Percentiles rank a stretch among this genome's conserved stretches.
These are phyloP conservation scores for Parauchenoglanis punctatus DNA, from an alignment of 2,797 vertebrate genomes.

Conservation along the genomic window DNA sequence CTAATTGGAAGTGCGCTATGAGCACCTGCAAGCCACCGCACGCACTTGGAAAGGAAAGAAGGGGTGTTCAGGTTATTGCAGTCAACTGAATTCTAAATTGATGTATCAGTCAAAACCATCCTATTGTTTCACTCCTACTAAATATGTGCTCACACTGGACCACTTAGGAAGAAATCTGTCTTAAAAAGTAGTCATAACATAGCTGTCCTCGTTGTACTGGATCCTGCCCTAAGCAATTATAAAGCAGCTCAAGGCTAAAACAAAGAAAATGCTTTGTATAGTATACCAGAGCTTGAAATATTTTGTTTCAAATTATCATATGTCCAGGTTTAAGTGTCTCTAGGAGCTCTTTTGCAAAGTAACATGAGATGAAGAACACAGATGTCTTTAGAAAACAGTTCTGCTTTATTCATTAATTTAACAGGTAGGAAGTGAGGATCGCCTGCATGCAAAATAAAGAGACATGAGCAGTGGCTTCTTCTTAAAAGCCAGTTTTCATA, in stretches of 20 bases:
- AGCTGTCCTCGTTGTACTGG: no score
- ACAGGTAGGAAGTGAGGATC: neutral
- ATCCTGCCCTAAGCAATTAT: neutral
- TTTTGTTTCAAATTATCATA: neutral
- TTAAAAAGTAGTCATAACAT: neutral
- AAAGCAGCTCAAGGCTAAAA: neutral
- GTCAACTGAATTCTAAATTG: no score
- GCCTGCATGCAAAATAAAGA: slow-evolving; percentile 12
- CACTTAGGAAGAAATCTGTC: neutral
- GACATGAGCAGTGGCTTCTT: neutral
- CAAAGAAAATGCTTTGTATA: neutral
- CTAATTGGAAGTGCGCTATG: no score
- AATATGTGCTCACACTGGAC: neutral
- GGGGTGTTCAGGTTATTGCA: no score
- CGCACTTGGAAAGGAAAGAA: no score
- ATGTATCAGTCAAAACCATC: neutral
- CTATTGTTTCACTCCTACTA: neutral
- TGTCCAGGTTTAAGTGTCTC: neutral
- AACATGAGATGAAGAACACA: neutral
- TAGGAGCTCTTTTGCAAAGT: neutral
- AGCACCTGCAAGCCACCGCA: no score
- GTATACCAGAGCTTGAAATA: neutral
- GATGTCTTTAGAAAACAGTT: neutral
- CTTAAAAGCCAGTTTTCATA: slow-evolving; percentile 9
- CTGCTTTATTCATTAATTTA: neutral